These are phyloP conservation scores for Microchirus variegatus DNA, from an alignment of 2,797 vertebrate species.

Conservation along the genomic window DNA sequence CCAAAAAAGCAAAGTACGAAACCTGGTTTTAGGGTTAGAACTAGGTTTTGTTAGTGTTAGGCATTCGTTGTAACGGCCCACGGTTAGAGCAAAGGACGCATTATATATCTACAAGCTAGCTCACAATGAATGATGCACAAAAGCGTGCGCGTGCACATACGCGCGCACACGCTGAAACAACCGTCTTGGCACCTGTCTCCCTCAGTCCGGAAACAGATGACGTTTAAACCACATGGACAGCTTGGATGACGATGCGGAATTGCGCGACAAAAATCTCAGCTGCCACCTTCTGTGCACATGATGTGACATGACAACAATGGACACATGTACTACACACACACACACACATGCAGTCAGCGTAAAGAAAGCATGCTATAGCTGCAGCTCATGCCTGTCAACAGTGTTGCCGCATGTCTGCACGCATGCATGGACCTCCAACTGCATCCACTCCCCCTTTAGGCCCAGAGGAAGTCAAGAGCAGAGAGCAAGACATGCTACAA, in stretches of 20 bases:
- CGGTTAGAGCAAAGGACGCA: no score
- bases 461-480: slow-evolving; percentile 54
- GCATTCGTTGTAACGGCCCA: no score
- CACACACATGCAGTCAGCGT: slow-evolving; percentile 45
- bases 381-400: slow-evolving; percentile 36
- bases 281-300: slow-evolving; percentile 14
- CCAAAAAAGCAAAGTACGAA: no score
- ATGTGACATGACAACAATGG: slow-evolving; percentile 18
- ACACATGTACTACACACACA: no score
- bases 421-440: background rate
- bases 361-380: slow-evolving; percentile 8
- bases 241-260: slow-evolving; percentile 64
- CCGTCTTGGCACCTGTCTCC: slow-evolving; percentile 73
- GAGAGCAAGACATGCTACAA: slow-evolving; percentile 60
- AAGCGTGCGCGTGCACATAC: background rate
- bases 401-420: slow-evolving; percentile 24
- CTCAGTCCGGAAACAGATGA: slow-evolving; percentile 61
- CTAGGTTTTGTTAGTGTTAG: no score
- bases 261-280: slow-evolving; percentile 40
- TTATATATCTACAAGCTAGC: no score
- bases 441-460: slow-evolving; percentile 2
- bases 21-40: no score
- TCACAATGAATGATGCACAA: background rate
- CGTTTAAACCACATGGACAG: slow-evolving; percentile 67
- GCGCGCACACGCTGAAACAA: slow-evolving; percentile 40